phyloP scores from a whole-genome alignment of 2,888 invertebrate species.

The Lutraria lutraria region DNA sequence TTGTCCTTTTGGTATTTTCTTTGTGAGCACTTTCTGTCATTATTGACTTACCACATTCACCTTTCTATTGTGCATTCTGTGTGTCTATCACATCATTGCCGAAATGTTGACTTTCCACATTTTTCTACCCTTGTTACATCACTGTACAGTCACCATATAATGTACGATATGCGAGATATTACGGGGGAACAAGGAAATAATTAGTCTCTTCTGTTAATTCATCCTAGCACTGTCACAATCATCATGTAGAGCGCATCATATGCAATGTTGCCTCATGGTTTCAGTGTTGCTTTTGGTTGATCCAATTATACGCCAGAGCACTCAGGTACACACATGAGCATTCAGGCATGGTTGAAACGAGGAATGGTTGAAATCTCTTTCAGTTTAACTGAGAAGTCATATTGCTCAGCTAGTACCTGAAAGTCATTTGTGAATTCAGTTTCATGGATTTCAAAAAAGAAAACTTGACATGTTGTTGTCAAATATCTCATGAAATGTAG shows the following conservation, averaged over 20 bases:
- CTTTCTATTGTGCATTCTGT: background rate
- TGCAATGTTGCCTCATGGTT: background rate
- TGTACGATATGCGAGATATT: background rate
- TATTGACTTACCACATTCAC: background rate
- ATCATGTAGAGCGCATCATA: background rate
- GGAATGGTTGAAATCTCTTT: too few species aligned
- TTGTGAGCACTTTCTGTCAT: background rate
- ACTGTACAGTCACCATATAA: background rate
- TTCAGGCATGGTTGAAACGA: too few species aligned
- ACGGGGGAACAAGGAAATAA: background rate
- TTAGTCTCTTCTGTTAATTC: constrained; percentile 9
- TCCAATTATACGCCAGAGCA: too few species aligned
- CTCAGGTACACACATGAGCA: too few species aligned
- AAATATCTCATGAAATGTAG: too few species aligned
- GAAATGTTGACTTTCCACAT: background rate
- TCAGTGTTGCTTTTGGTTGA: too few species aligned
- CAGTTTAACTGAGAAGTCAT: too few species aligned
- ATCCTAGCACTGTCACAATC: constrained; percentile 7
- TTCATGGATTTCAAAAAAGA: too few species aligned
- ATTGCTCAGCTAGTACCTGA: too few species aligned
- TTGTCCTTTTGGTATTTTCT: background rate
- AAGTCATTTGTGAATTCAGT: too few species aligned
- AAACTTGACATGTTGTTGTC: too few species aligned
- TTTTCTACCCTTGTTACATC: background rate
- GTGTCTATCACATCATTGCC: background rate